Evolutionary conservation across 2,113 vertebrate genomes (phyloP).

Genomic region (Hemicordylus capensis): DNA sequence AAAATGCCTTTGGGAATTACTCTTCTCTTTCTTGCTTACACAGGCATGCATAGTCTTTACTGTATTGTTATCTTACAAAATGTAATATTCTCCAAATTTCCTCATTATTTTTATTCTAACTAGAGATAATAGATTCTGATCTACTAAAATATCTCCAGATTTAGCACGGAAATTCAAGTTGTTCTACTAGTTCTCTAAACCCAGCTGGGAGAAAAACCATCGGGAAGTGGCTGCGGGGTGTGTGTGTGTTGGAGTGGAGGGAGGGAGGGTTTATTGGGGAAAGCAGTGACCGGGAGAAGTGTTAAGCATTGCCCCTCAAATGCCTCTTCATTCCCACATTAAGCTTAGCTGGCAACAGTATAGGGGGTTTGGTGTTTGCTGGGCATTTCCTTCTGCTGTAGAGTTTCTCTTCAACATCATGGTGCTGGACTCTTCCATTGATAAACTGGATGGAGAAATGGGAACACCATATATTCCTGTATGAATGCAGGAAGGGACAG

Average conservation of each 20-base stretch:
- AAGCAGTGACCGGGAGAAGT: not conserved
- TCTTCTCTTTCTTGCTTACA: accelerated
- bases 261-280: not conserved
- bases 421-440: not conserved
- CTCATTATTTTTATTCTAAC: not conserved
- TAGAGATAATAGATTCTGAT: not conserved
- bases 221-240: too few relatives aligned
- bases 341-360: not conserved
- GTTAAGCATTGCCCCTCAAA: not conserved
- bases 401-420: not conserved
- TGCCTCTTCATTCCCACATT: too few relatives aligned
- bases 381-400: not conserved
- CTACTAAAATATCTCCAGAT: not conserved
- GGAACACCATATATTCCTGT: not conserved
- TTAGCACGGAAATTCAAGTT: not conserved
- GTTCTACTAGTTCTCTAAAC: not conserved
- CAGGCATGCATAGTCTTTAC: not conserved
- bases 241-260: too few relatives aligned
- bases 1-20: not conserved
- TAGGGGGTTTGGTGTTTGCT: not conserved
- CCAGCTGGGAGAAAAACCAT: not conserved
- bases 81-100: not conserved
- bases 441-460: too few relatives aligned
- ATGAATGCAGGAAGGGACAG: not conserved
- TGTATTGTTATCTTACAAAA: not conserved